Evolutionary conservation across 2,113 vertebrate genomes (phyloP), one percentile per base, ranked within the genome.

Genomic region (Alligator mississippiensis): DNA sequence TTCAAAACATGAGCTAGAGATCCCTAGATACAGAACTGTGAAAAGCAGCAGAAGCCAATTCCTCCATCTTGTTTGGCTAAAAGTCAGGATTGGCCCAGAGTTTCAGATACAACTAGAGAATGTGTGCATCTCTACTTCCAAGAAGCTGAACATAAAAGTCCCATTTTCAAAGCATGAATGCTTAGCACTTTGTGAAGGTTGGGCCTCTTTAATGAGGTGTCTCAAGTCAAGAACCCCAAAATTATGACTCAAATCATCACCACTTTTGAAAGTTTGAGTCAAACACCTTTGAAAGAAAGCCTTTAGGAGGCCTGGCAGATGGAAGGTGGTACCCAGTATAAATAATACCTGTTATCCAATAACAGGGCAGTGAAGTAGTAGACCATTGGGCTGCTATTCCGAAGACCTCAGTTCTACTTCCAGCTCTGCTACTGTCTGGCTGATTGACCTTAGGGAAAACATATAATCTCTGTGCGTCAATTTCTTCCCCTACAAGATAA

Each of bases 1-100:
- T 88, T 57, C 58, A 90, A 77, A 90, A 4, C 25, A 55, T 14
- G 62, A 84, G 30, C 34, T 12, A 64, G 66, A 93, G 92, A 76
- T 47, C 11, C 34, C 24, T 30, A 2, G 12, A 84, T 70, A 60
- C 68, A 72, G 86, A 18, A 18, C 22, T 66, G 77, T 77, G 78
- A 47, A 77, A 91, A 30, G 7, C 6, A 74, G 38, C 11, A 6
- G 55, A 4, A 85, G 55, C n/a, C 64, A 75, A 18, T 55, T 59
- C 22, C 77, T 92, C 57, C 27, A 16, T 24, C 60, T 58, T 74
- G 13, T 61, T 77, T 68, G 83, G 30, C 6, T 80, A 63, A 62
- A 63, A 34, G 30, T 60, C 55, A 68, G 16, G 57, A 21, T 62
- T 78, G 11, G 8, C 4, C 25, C 18, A 82, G n/a, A 58, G 77